These are phyloP conservation scores for Syngnathus rostellatus DNA, from an alignment of 2,797 vertebrate genomes.

Conservation along the genomic window DNA sequence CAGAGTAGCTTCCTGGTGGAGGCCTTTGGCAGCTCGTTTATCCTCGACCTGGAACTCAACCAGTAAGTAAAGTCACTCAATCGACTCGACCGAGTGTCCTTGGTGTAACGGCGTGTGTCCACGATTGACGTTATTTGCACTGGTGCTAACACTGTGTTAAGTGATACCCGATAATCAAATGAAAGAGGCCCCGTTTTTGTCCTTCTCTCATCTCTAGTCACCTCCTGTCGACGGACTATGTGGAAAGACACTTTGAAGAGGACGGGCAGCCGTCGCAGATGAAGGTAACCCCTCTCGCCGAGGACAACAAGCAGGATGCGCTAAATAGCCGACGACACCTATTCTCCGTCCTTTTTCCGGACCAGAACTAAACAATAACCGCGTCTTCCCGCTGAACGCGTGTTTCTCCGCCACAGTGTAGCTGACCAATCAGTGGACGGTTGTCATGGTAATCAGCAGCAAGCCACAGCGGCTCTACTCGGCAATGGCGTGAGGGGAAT, in stretches of 20 bases:
- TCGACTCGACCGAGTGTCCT: conserved; percentile 10
- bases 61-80: conserved; percentile 73
- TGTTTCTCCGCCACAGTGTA: conserved; percentile 31
- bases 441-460: conserved; percentile 45
- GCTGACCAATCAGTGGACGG: conserved; percentile 49
- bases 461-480: conserved; percentile 32
- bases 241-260: conserved; percentile 79
- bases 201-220: conserved; percentile 63
- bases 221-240: conserved; percentile 85
- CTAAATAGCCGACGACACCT: neutral
- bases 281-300: conserved; percentile 41
- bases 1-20: conserved; percentile 84
- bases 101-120: neutral
- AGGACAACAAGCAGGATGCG: neutral
- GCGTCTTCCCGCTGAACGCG: conserved; percentile 10
- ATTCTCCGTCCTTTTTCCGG: neutral
- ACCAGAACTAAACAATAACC: conserved; percentile 5
- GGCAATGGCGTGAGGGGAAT: conserved; percentile 40
- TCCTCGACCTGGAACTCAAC: conserved; percentile 88
- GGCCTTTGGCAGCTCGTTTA: conserved; percentile 78
- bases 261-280: conserved; percentile 54
- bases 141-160: neutral
- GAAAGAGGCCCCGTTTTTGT: neutral
- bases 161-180: neutral
- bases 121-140: neutral